phyloP scores from a whole-genome alignment of 2,888 invertebrate genomes.

The Bombylius discolor region DNA sequence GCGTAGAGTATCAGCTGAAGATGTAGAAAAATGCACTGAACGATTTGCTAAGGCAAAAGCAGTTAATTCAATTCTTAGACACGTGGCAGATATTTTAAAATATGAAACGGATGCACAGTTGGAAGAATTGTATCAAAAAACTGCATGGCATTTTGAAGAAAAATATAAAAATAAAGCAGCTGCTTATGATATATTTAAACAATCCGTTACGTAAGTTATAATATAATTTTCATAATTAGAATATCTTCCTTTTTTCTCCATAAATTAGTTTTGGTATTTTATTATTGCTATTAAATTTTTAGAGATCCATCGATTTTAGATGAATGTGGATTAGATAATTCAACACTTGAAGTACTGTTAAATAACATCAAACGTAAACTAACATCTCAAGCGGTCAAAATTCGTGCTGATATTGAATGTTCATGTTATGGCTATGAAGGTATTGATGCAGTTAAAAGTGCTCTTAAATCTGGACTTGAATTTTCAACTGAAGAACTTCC shows the following conservation, averaged over 20 bases:
- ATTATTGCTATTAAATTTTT: slow-evolving; percentile 20
- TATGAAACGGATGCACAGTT: slow-evolving; percentile 86
- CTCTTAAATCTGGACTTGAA: slow-evolving; percentile 78
- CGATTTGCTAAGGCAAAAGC: slow-evolving; percentile 97
- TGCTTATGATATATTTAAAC: slow-evolving; percentile 96
- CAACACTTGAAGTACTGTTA: slow-evolving; percentile 81
- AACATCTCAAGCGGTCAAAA: slow-evolving; percentile 95
- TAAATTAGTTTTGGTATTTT: background rate
- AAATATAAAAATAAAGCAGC: slow-evolving; percentile 93
- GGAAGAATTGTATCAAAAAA: slow-evolving; percentile 88
- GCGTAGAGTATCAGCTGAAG: slow-evolving; percentile 94
- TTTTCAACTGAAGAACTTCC: slow-evolving; percentile 87
- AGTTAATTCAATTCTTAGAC: slow-evolving; percentile 92
- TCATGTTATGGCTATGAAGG: slow-evolving; percentile 96
- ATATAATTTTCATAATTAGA: background rate
- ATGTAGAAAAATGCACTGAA: slow-evolving; percentile 96
- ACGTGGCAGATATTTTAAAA: slow-evolving; percentile 88
- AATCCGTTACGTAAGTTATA: slow-evolving; percentile 76
- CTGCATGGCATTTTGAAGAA: slow-evolving; percentile 97
- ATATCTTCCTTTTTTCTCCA: background rate
- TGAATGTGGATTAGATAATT: slow-evolving; percentile 87
- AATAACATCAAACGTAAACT: slow-evolving; percentile 91
- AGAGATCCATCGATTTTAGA: slow-evolving; percentile 91
- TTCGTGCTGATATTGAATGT: slow-evolving; percentile 84
- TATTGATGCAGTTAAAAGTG: slow-evolving; percentile 93